Conservation (phyloP, 2,797 vertebrate genomes). For the Paramormyrops hopkinsi region DNA sequence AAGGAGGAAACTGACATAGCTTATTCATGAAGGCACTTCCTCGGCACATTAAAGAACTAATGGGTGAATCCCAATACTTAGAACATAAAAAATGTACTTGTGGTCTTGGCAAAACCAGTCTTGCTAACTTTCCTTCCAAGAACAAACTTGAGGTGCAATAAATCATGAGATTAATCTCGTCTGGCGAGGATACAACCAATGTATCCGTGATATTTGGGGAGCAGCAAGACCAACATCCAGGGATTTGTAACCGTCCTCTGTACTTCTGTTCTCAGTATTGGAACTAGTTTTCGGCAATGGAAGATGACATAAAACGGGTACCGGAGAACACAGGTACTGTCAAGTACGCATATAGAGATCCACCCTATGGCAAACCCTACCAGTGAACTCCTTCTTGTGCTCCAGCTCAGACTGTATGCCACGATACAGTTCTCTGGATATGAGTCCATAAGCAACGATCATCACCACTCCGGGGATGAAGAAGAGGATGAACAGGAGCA, state of each 20-base stretch:
- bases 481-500: conserved; percentile 81
- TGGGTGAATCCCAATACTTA: neutral
- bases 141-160: neutral
- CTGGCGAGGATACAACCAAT: neutral
- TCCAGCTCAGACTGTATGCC: conserved; percentile 85
- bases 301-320: neutral
- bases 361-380: conserved; percentile 44
- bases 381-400: conserved; percentile 62
- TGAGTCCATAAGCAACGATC: conserved; percentile 85
- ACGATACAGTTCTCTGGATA: conserved; percentile 86
- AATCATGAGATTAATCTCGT: neutral
- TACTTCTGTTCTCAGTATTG: neutral
- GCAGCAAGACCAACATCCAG: neutral
- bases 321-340: neutral
- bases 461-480: conserved; percentile 90
- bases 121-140: neutral
- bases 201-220: neutral
- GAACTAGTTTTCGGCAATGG: neutral
- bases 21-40: neutral
- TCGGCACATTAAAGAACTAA: neutral
- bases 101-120: neutral
- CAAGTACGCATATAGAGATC: neutral
- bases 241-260: neutral
- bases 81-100: neutral
- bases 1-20: neutral